A percentile compares a stretch with the other conserved stretches of the same genome.
Evolutionary conservation across 2,113 vertebrate species (phyloP).

Genomic region (Sinocyclocheilus anophthalmus): DNA sequence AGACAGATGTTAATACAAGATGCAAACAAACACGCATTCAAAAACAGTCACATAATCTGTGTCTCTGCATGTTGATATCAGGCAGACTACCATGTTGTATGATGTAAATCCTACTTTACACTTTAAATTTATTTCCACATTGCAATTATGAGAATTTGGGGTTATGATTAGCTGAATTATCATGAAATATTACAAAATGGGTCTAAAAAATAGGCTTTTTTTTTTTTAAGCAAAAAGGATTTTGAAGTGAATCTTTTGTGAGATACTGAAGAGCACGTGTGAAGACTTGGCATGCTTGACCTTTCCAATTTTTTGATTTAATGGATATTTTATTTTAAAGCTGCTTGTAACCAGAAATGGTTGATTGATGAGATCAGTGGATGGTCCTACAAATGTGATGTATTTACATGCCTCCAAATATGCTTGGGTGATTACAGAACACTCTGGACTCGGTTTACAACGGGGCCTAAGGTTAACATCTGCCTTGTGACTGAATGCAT

Average conservation of each 20-base stretch:
- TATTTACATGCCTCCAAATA: too few relatives aligned
- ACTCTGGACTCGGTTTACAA: not conserved
- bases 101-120: too few relatives aligned
- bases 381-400: too few relatives aligned
- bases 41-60: not conserved
- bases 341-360: not conserved
- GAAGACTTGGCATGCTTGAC: not conserved
- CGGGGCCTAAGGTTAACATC: not conserved
- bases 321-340: not conserved
- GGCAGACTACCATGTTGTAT: not conserved
- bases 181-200: too few relatives aligned
- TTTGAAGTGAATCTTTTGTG: too few relatives aligned
- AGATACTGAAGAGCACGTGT: not conserved
- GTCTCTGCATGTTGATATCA: not conserved
- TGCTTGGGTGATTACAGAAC: not conserved
- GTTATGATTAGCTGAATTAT: too few relatives aligned
- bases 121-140: too few relatives aligned
- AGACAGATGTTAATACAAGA: not conserved
- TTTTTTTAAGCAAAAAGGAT: too few relatives aligned
- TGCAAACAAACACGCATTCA: not conserved
- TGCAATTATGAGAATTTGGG: too few relatives aligned
- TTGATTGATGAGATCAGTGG: too few relatives aligned
- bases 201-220: too few relatives aligned
- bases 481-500: not conserved
- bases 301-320: not conserved